Evolutionary conservation across 2,888 invertebrate genomes (phyloP).

Genomic region (Temnothorax unifasciatus): DNA sequence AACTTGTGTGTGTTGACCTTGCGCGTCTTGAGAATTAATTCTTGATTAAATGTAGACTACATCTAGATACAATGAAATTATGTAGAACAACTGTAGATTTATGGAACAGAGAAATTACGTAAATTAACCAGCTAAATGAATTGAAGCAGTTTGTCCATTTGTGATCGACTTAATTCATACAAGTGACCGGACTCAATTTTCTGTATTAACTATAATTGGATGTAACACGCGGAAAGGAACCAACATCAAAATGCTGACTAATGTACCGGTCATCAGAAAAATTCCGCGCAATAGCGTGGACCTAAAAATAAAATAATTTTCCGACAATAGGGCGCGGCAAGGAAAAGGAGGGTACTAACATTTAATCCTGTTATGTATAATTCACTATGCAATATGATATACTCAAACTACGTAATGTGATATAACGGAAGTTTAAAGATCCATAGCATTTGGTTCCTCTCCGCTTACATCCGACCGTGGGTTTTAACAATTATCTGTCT

Average conservation of each 20-base stretch:
- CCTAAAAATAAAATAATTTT: constrained; percentile 22
- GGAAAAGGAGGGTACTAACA: neutral
- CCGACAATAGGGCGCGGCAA: neutral
- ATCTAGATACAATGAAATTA: neutral
- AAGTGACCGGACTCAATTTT: neutral
- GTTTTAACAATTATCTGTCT: constrained; percentile 29
- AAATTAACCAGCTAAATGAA: constrained; percentile 3
- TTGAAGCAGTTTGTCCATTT: neutral
- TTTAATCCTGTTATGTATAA: neutral
- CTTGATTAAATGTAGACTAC: neutral
- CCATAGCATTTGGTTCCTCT: neutral
- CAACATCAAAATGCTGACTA: constrained; percentile 19
- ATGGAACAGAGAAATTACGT: neutral
- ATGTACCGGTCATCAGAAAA: neutral
- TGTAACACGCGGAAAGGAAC: constrained; percentile 16
- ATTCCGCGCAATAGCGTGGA: neutral
- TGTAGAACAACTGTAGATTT: neutral
- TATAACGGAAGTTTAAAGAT: neutral
- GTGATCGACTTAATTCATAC: neutral
- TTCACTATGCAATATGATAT: too few relatives aligned
- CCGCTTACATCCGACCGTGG: neutral
- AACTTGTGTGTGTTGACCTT: neutral
- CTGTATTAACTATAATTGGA: constrained; percentile 14
- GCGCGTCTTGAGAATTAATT: neutral
- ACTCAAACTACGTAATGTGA: neutral